Conservation (phyloP, 2,888 invertebrate genomes). For the Antheraea assamensis region DNA sequence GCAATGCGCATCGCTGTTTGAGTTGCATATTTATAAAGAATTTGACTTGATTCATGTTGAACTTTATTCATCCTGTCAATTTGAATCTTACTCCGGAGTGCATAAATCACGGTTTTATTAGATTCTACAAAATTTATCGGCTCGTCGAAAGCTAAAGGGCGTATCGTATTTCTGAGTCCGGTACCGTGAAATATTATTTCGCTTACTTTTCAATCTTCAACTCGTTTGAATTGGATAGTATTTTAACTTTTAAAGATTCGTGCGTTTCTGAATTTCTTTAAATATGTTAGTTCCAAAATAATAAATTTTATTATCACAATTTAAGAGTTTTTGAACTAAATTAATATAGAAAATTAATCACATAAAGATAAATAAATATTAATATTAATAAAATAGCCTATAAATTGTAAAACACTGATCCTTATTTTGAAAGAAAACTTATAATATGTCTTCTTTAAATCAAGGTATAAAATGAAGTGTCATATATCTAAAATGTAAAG, state of each 20-base stretch:
- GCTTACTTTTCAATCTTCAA: conserved; percentile 36
- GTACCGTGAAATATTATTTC: conserved; percentile 34
- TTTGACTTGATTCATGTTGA: conserved; percentile 30
- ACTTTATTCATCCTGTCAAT: conserved; percentile 42
- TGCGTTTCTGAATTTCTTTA: neutral
- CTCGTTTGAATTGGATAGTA: conserved; percentile 15
- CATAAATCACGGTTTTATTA: conserved; percentile 57
- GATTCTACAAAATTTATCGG: conserved; percentile 55
- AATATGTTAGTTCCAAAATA: neutral
- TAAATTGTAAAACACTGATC: neutral
- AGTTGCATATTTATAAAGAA: neutral
- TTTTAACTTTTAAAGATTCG: neutral
- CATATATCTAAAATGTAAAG: conserved; percentile 37
- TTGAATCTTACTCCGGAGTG: conserved; percentile 41
- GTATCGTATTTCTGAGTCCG: conserved; percentile 41
- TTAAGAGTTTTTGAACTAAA: neutral
- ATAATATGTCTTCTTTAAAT: conserved; percentile 24
- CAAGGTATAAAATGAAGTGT: conserved; percentile 36
- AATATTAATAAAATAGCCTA: too few relatives aligned
- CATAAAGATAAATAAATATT: too few relatives aligned
- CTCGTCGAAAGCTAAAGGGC: conserved; percentile 44
- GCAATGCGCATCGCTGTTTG: neutral
- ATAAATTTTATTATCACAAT: neutral
- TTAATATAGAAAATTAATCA: neutral
- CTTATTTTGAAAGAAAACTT: neutral